A percentile compares a stretch with the other conserved stretches of the same genome.
These are phyloP conservation scores for Anneissia japonica DNA, from an alignment of 35 echinoderm and acorn worm species.

Conservation along the genomic window DNA sequence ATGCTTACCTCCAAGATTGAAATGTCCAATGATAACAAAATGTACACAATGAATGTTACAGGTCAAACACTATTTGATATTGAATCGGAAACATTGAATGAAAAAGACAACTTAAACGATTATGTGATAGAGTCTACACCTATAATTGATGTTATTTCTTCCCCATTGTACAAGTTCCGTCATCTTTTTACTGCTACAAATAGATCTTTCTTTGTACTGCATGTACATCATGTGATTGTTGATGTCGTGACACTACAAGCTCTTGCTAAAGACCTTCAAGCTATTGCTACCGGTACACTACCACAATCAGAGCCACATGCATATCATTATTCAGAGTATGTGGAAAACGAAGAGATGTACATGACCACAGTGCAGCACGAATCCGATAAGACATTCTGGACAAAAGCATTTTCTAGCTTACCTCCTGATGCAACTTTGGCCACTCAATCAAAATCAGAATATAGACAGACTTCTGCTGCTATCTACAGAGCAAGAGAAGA, in stretches of 20 bases:
- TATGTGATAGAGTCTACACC: background rate
- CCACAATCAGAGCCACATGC: background rate
- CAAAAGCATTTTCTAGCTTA: background rate
- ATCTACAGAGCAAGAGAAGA: background rate
- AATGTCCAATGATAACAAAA: slow-evolving; percentile 6
- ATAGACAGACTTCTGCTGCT: background rate
- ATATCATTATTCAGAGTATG: background rate
- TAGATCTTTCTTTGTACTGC: background rate
- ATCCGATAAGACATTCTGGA: background rate
- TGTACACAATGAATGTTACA: background rate
- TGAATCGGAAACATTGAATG: background rate
- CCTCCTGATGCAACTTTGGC: background rate
- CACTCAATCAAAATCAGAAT: background rate
- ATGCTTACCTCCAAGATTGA: background rate
- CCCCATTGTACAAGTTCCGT: slow-evolving; percentile 6
- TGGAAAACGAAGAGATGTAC: background rate
- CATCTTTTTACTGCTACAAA: background rate
- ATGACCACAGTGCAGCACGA: background rate
- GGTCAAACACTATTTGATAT: background rate
- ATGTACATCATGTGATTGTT: background rate
- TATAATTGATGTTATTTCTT: background rate
- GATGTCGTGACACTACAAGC: background rate
- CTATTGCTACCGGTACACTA: background rate
- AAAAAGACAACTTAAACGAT: background rate
- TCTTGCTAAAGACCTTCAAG: background rate